Evolutionary conservation across 2,113 vertebrate genomes (phyloP).

Genomic region (Garra rufa): DNA sequence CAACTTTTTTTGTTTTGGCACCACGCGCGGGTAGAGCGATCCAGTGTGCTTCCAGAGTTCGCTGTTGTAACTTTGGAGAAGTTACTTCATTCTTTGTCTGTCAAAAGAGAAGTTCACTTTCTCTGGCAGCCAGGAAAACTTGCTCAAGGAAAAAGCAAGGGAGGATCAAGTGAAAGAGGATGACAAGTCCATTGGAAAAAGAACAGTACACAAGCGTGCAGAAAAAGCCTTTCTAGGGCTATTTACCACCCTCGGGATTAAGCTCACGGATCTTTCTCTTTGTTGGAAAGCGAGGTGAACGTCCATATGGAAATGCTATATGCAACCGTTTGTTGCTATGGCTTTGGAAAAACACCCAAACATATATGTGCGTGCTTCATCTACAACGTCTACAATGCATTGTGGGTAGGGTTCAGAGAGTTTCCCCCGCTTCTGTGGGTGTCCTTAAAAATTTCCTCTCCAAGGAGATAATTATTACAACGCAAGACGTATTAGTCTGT

Average conservation of each 20-base stretch:
- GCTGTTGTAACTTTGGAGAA: slow-evolving; percentile 43
- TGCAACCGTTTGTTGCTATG: slow-evolving; percentile 36
- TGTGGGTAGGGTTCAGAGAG: slow-evolving; percentile 24
- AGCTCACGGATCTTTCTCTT: not conserved
- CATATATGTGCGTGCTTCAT: not conserved
- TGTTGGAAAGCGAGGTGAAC: slow-evolving; percentile 14
- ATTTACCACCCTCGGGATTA: slow-evolving; percentile 22
- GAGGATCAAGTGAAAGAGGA: slow-evolving; percentile 39
- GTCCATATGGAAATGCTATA: slow-evolving; percentile 34
- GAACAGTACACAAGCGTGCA: slow-evolving; percentile 19
- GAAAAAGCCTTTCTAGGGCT: slow-evolving; percentile 7
- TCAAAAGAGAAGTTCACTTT: slow-evolving; percentile 41
- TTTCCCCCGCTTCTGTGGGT: slow-evolving; percentile 14
- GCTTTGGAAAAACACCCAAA: slow-evolving; percentile 38
- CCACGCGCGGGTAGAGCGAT: not conserved
- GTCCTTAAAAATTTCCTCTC: slow-evolving; percentile 24
- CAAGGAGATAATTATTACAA: slow-evolving; percentile 30
- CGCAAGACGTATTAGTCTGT: not conserved
- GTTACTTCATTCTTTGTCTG: slow-evolving; percentile 37
- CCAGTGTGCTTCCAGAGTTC: slow-evolving; percentile 22
- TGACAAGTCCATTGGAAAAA: slow-evolving; percentile 24
- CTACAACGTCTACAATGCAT: slow-evolving; percentile 15
- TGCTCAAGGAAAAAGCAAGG: slow-evolving; percentile 39
- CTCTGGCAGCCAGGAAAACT: slow-evolving; percentile 46
- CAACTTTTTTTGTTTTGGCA: slow-evolving; percentile 34